Evolutionary conservation across 2,113 vertebrate species (phyloP).

Genomic region (Narcine bancroftii): DNA sequence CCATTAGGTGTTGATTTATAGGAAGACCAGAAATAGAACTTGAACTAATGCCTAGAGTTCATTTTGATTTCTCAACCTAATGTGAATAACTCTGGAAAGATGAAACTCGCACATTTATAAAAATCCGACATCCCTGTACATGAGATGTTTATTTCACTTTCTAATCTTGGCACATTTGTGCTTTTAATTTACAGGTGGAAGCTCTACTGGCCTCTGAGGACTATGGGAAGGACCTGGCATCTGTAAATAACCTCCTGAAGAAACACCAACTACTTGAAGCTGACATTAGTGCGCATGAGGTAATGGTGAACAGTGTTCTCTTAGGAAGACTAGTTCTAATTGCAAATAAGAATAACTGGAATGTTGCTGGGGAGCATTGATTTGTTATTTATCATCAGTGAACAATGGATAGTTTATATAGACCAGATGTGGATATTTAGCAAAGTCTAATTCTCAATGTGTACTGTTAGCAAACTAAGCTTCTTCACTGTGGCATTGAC

Average conservation of each 20-base stretch:
- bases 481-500: neutral
- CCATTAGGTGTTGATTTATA: neutral
- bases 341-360: neutral
- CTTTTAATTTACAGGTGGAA: conserved; percentile 67
- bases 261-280: conserved; percentile 95
- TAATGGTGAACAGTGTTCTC: conserved; percentile 45
- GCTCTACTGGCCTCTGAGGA: conserved; percentile 95
- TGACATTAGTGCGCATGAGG: conserved; percentile 95
- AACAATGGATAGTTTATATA: neutral
- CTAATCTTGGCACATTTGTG: neutral
- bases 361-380: neutral
- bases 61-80: neutral
- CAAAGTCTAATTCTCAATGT: neutral
- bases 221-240: conserved; percentile 95
- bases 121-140: neutral
- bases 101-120: too few relatives aligned
- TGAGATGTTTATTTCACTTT: neutral
- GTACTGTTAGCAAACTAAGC: neutral
- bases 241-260: conserved; percentile 94
- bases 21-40: neutral
- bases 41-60: neutral
- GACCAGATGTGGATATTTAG: neutral
- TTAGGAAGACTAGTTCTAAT: neutral
- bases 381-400: neutral
- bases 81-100: neutral